Percentiles rank a stretch among this genome's conserved stretches.
phyloP scores from a whole-genome alignment of 2,113 vertebrate species.

The Aegotheles bennettii region DNA sequence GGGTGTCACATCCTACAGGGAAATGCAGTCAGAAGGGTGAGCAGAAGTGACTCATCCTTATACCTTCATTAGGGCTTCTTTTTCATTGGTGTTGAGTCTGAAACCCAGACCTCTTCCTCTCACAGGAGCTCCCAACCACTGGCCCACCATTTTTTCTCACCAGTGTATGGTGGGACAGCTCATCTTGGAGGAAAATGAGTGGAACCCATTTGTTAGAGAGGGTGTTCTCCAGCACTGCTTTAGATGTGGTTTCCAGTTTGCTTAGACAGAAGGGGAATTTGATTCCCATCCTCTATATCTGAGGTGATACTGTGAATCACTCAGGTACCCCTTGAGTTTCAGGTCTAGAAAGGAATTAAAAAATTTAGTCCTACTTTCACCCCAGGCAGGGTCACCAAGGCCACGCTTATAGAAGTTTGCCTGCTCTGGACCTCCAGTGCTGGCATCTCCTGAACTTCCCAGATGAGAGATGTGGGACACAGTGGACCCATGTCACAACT shows the following conservation, averaged over 20 bases:
- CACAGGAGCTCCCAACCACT: background rate
- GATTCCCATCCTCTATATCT: background rate
- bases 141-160: background rate
- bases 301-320: background rate
- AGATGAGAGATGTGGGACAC: background rate
- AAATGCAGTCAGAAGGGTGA: conserved; percentile 32
- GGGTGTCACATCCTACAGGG: conserved; percentile 34
- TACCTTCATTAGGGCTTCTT: background rate
- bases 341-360: background rate
- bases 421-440: background rate
- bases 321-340: background rate
- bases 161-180: background rate
- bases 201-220: background rate
- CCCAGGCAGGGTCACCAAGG: background rate
- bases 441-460: background rate
- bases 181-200: background rate
- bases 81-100: background rate
- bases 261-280: background rate
- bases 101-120: background rate
- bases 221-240: background rate
- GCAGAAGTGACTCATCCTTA: conserved; percentile 18
- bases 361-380: background rate
- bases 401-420: background rate
- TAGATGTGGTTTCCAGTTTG: background rate
- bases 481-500: background rate